phyloP scores from a whole-genome alignment of 2,113 vertebrate genomes.

The Epinephelus fuscoguttatus region DNA sequence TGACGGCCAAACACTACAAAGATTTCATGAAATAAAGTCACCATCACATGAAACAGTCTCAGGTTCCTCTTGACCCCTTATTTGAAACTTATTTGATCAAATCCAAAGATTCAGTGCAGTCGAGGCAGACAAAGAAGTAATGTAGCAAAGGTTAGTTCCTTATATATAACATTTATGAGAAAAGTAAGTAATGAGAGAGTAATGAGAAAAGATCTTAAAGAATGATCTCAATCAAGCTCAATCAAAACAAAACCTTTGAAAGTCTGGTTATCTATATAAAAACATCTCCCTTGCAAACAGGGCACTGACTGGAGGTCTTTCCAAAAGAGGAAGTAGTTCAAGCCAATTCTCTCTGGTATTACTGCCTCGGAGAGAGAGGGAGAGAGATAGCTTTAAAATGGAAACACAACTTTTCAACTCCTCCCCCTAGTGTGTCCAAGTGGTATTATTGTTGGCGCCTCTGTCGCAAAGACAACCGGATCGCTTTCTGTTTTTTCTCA shows the following conservation, averaged over 20 bases:
- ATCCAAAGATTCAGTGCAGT: neutral
- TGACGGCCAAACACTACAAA: neutral
- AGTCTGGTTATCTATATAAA: neutral
- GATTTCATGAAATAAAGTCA: neutral
- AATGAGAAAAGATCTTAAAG: neutral
- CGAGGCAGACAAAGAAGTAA: no score
- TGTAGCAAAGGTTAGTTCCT: neutral
- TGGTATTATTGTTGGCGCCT: no score
- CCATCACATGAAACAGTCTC: neutral
- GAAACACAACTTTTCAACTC: no score
- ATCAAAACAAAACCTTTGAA: slow-evolving; percentile 16
- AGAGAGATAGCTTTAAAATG: neutral
- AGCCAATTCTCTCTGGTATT: slow-evolving; percentile 51
- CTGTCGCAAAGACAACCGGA: no score
- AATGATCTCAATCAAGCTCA: neutral
- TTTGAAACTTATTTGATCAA: neutral
- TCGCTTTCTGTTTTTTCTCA: no score
- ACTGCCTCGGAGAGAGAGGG: slow-evolving; percentile 31
- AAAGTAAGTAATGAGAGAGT: neutral
- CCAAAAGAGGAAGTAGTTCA: slow-evolving; percentile 63
- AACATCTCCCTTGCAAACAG: slow-evolving; percentile 38
- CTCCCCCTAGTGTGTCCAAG: no score
- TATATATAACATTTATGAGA: neutral
- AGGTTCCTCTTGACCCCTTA: neutral
- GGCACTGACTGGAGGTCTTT: slow-evolving; percentile 55